phyloP scores from a whole-genome alignment of 2,888 invertebrate genomes.

The Drosophila leonis region DNA sequence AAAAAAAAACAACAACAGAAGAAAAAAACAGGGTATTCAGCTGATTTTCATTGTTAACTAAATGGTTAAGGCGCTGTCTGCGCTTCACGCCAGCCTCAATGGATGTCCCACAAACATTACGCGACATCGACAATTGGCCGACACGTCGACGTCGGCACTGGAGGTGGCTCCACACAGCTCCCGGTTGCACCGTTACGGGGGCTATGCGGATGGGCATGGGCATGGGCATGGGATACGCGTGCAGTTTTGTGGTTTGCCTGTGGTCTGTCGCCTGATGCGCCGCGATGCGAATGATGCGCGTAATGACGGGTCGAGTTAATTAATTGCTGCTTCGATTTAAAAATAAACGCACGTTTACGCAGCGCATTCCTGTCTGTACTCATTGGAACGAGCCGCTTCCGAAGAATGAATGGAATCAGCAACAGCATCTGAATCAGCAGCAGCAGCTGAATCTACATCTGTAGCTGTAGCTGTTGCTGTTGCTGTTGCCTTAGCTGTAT shows the following conservation, averaged over 20 bases:
- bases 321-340: slow-evolving; percentile 80
- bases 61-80: slow-evolving; percentile 55
- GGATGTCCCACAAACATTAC: slow-evolving; percentile 36
- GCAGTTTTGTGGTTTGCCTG: slow-evolving; percentile 60
- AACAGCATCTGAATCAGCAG: slow-evolving; percentile 40
- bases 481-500: slow-evolving; percentile 20
- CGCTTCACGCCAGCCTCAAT: slow-evolving; percentile 69
- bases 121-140: slow-evolving; percentile 56
- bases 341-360: slow-evolving; percentile 77
- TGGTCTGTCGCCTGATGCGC: slow-evolving; percentile 77
- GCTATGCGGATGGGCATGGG: background rate
- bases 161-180: slow-evolving; percentile 6
- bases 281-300: slow-evolving; percentile 79
- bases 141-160: slow-evolving; percentile 47
- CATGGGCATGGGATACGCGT: slow-evolving; percentile 4
- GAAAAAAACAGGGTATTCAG: slow-evolving; percentile 39
- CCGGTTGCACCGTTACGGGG: background rate
- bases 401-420: slow-evolving; percentile 74
- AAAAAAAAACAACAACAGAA: background rate
- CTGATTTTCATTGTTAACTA: slow-evolving; percentile 49
- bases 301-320: slow-evolving; percentile 81
- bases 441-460: slow-evolving; percentile 29
- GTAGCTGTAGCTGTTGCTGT: background rate
- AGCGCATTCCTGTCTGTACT: slow-evolving; percentile 71
- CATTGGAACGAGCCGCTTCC: slow-evolving; percentile 43